Evolutionary conservation across 2,113 vertebrate species (phyloP), one percentile per base, ranked within the genome.

Genomic region (Brachirus orientalis): DNA sequence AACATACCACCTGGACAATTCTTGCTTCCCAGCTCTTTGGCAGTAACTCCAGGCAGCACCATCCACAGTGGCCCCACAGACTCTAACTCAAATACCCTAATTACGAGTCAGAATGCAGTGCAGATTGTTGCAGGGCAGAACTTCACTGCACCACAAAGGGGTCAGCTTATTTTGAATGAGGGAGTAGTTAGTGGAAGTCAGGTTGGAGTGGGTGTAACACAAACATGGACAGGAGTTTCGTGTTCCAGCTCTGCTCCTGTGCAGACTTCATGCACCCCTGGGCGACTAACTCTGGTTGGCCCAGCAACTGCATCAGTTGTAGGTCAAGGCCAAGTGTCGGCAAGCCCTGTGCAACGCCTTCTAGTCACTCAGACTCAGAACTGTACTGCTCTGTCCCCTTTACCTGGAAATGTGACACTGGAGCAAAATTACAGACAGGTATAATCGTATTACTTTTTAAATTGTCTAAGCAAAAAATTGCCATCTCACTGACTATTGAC

Each of bases 141-240:
- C 4, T 96, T 98, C 52, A 77, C 94, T 10, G 63, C 94, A 70
- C 57, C 69, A 8, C 89, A 91, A 6, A 94, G 95, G 69, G 95
- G 95, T 35, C 96, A 96, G 60, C 93, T 98, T 38, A 94, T 99
- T 57, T 86, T 98, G 72, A 98, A 98, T 85, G 96, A 96, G 90
- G 89, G 90, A 56, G 52, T 86, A 14, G 84, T 90, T 10, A 65
- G 72, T 11, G 76, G 82, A 51, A 46, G 75, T 75, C 94, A 95
- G 70, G 81, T 96, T 40, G 95, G 95, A 51, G 85, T 63, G 36
- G 35, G 36, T 2, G 74, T 76, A 3, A 48, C 82, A 13, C 89
- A 87, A 52, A 85, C 86, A 1, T 90, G 90, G 90, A 84, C 80
- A 0, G 67, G 80, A 6, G 84, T 85, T 20, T 69, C 88, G 10